phyloP scores from a whole-genome alignment of 2,888 invertebrate genomes.

The Drosophila maculinotata region DNA sequence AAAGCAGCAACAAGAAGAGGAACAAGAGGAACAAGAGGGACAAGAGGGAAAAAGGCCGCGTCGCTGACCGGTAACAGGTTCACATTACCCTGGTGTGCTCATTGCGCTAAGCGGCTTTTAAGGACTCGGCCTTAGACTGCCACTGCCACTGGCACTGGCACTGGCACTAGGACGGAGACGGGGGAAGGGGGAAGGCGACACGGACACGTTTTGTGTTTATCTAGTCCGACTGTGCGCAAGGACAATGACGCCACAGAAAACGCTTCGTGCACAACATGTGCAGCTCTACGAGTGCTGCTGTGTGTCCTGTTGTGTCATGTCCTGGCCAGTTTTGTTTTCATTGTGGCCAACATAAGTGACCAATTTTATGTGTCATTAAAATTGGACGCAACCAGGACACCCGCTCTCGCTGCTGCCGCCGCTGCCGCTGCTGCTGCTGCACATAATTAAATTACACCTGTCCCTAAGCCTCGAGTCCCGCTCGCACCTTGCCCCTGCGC shows the following conservation, averaged over 20 bases:
- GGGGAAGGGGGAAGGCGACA: slow-evolving; percentile 2
- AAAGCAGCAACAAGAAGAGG: background rate
- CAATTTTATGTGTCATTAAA: slow-evolving; percentile 83
- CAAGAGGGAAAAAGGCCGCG: slow-evolving; percentile 3
- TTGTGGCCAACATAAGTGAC: slow-evolving; percentile 79
- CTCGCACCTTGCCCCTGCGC: slow-evolving; percentile 2
- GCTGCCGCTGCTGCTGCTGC: slow-evolving; percentile 18
- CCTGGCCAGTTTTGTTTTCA: slow-evolving; percentile 80
- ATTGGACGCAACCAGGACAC: slow-evolving; percentile 66
- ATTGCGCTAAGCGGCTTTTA: slow-evolving; percentile 77
- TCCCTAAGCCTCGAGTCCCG: slow-evolving; percentile 47
- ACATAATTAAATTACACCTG: slow-evolving; percentile 82
- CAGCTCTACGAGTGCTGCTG: slow-evolving; percentile 30
- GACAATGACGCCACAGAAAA: slow-evolving; percentile 76
- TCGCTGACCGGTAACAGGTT: slow-evolving; percentile 63
- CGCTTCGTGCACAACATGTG: slow-evolving; percentile 59
- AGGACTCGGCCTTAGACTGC: slow-evolving; percentile 56
- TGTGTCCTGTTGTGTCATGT: slow-evolving; percentile 67
- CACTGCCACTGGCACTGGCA: no score
- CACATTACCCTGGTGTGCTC: slow-evolving; percentile 55
- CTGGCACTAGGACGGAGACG: background rate
- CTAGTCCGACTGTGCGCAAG: slow-evolving; percentile 54
- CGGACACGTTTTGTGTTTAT: slow-evolving; percentile 62
- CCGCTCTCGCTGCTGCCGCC: slow-evolving; percentile 14
- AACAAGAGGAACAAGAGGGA: no score